These are phyloP conservation scores for Deladenus siricidicola DNA, from an alignment of 2,888 invertebrate species.

Conservation along the genomic window DNA sequence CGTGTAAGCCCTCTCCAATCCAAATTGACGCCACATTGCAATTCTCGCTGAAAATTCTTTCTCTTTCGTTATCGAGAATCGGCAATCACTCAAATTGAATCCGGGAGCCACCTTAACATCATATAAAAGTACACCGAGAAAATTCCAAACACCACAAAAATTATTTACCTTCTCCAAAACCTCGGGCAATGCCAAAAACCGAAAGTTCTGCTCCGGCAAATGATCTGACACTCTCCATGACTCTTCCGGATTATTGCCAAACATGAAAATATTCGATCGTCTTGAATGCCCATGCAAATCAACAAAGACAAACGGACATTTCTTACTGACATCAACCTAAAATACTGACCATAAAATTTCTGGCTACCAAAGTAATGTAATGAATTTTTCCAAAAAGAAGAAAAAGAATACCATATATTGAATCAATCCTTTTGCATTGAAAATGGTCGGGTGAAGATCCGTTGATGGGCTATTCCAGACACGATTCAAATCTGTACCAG, in stretches of 20 bases:
- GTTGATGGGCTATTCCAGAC: constrained; percentile 79
- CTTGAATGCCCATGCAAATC: constrained; percentile 90
- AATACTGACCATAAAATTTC: constrained; percentile 7
- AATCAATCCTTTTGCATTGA: constrained; percentile 68
- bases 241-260: constrained; percentile 68
- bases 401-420: constrained; percentile 51
- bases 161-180: constrained; percentile 64
- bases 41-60: constrained; percentile 77
- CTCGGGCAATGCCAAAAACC: constrained; percentile 64
- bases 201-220: constrained; percentile 5
- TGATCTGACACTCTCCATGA: constrained; percentile 41
- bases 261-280: constrained; percentile 88
- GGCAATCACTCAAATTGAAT: constrained; percentile 68
- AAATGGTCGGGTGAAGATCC: constrained; percentile 84
- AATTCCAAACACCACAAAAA: no score
- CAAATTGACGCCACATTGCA: constrained; percentile 75
- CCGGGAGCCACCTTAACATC: constrained; percentile 64
- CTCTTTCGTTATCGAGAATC: constrained; percentile 68
- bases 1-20: constrained; percentile 69
- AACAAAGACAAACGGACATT: constrained; percentile 64
- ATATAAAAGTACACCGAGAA: not conserved
- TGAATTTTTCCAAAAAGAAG: not conserved
- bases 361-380: not conserved
- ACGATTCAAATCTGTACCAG: constrained; percentile 81
- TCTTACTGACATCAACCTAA: constrained; percentile 34